Percentiles rank a stretch among this genome's conserved stretches.
phyloP scores from a whole-genome alignment of 2,888 invertebrate genomes.

The Hypolimnas misippus region DNA sequence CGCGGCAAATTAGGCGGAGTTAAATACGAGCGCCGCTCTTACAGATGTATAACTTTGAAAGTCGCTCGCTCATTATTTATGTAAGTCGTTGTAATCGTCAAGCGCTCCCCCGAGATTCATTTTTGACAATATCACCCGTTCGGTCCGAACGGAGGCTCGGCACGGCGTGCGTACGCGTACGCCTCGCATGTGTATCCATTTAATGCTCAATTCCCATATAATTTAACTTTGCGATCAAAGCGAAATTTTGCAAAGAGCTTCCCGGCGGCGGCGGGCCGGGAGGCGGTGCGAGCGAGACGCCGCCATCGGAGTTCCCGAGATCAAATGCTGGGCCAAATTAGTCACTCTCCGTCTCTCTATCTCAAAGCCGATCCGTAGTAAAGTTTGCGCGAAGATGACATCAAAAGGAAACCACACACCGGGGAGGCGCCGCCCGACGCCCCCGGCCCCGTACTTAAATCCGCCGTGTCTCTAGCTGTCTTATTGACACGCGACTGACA shows the following conservation, averaged over 20 bases:
- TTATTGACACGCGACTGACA: slow-evolving; percentile 83
- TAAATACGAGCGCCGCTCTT: slow-evolving; percentile 79
- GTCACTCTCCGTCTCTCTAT: slow-evolving; percentile 85
- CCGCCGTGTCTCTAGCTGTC: slow-evolving; percentile 79
- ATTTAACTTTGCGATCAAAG: slow-evolving; percentile 85
- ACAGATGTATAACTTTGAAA: slow-evolving; percentile 78
- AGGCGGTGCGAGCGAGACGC: slow-evolving; percentile 76
- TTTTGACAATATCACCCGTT: slow-evolving; percentile 60
- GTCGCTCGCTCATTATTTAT: slow-evolving; percentile 81
- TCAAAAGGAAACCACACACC: slow-evolving; percentile 85
- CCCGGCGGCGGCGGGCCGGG: slow-evolving; percentile 73
- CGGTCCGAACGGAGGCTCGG: slow-evolving; percentile 50
- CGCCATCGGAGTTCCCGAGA: slow-evolving; percentile 77
- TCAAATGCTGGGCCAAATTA: slow-evolving; percentile 85
- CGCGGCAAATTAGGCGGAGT: slow-evolving; percentile 83
- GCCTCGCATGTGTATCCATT: slow-evolving; percentile 81
- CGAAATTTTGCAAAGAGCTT: slow-evolving; percentile 83
- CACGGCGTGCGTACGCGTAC: slow-evolving; percentile 45
- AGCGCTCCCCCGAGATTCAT: slow-evolving; percentile 65
- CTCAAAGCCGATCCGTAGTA: slow-evolving; percentile 85
- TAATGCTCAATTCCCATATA: slow-evolving; percentile 84
- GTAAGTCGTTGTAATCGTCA: slow-evolving; percentile 77
- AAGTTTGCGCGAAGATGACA: slow-evolving; percentile 85
- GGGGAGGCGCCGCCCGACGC: slow-evolving; percentile 70
- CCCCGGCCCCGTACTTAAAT: slow-evolving; percentile 77